Conservation (phyloP, 2,888 invertebrate species). For the Philopedon plagiatum region DNA sequence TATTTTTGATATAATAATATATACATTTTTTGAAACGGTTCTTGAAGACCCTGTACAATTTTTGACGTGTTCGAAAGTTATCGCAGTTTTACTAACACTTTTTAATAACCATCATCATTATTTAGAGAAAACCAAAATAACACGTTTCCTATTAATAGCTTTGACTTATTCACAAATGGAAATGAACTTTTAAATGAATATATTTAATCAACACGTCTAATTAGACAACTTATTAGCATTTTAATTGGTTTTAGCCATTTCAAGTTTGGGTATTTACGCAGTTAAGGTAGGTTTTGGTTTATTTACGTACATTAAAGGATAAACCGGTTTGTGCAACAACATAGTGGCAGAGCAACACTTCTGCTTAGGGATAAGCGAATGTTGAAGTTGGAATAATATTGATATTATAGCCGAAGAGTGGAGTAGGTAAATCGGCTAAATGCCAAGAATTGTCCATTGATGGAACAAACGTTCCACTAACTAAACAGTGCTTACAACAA, state of each 20-base stretch:
- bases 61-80: too few species aligned
- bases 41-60: too few species aligned
- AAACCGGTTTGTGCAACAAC: background rate
- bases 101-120: too few species aligned
- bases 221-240: slow-evolving; percentile 11
- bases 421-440: too few species aligned
- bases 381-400: too few species aligned
- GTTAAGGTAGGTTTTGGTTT: background rate
- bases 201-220: slow-evolving; percentile 23
- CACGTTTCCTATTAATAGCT: background rate
- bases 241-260: slow-evolving; percentile 7
- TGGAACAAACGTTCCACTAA: too few species aligned
- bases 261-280: background rate
- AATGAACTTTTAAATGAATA: slow-evolving; percentile 19
- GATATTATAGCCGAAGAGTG: too few species aligned
- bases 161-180: background rate
- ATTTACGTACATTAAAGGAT: background rate
- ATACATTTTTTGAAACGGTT: too few species aligned
- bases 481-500: too few species aligned
- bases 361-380: background rate
- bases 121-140: background rate
- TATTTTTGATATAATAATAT: too few species aligned
- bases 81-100: too few species aligned
- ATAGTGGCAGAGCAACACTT: background rate
- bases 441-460: too few species aligned